Base-by-base conservation (phyloP, 2,888 invertebrate species). In the Monoplex corrugatus region DNA sequence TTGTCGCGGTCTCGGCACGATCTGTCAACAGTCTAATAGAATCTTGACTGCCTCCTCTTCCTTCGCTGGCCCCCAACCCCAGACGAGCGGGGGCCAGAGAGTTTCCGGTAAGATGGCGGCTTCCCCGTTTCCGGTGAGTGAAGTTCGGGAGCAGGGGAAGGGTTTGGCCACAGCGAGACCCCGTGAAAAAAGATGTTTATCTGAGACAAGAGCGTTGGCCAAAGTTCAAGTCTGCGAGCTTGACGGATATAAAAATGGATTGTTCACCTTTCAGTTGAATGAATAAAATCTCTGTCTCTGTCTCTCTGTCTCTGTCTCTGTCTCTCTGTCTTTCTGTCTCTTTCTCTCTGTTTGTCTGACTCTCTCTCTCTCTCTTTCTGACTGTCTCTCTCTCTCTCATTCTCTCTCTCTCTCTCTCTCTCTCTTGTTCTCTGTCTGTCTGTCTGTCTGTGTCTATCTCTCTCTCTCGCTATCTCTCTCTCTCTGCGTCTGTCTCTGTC, bases 11-110 rank as follows among this genome's bases (percentile, higher is more conserved):
- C 35, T 38, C 28, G 85, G 57, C 85, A 85, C 85, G 85, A 63
- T 40, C 57, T 63, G 85, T 85, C 85, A 85, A 85, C 85, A 85
- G 85, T 57, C 85, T 85, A 85, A 85, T 63, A 85, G 85, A 85
- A 85, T 85, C 85, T 32, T 63, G 35, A 63, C 85, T 28, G 85
- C 23, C 32, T 57, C 28, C 19, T 40, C 57, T 85, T 85, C 85
- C 85, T 44, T 35, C 63, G 80, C 80, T 2, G n/a, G 28, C 1
- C 38, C 19, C 35, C 19, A 28, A 57, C 85, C 35, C 63, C 35
- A 85, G 63, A 85, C 57, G 38, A 3, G 13, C 38, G 63, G 63
- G 63, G 85, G 28, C 57, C 85, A 32, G 38, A 40, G 63, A 63
- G 38, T n/a, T 85, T 85, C 85, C 85, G 85, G 63, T 35, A 35